A percentile compares a stretch with the other conserved stretches of the same genome.
Evolutionary conservation across 2,797 vertebrate genomes (phyloP).

Genomic region (Bovichtus diacanthus): DNA sequence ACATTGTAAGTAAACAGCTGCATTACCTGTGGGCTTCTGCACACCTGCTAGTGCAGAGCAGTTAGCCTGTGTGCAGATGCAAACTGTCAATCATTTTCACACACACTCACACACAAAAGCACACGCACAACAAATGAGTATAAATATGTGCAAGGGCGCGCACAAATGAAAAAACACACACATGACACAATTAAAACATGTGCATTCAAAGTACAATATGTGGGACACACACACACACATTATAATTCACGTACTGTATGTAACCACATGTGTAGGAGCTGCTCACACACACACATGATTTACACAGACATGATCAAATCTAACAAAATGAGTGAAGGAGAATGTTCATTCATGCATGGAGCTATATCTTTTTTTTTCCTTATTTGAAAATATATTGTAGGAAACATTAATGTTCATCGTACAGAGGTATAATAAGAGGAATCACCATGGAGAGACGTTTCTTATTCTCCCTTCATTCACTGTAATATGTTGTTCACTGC

Average conservation of each 20-base stretch:
- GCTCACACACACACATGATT: not conserved
- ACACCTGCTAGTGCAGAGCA: slow-evolving; percentile 78
- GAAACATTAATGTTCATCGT: slow-evolving; percentile 1
- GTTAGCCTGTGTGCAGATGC: slow-evolving; percentile 74
- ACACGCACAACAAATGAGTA: slow-evolving; percentile 22
- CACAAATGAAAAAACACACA: slow-evolving; percentile 23
- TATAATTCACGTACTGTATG: not conserved
- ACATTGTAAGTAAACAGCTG: slow-evolving; percentile 74
- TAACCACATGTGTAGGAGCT: slow-evolving; percentile 12
- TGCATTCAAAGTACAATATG: slow-evolving; percentile 31
- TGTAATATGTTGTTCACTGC: slow-evolving; percentile 24
- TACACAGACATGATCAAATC: slow-evolving; percentile 19
- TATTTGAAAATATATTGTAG: not conserved
- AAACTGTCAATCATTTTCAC: slow-evolving; percentile 76
- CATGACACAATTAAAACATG: slow-evolving; percentile 21
- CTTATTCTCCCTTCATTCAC: not conserved
- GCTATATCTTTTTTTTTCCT: not conserved
- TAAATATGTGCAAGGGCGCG: slow-evolving; percentile 35
- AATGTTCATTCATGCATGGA: slow-evolving; percentile 7
- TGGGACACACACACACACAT: slow-evolving; percentile 5
- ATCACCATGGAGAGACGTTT: not conserved
- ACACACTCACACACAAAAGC: slow-evolving; percentile 12
- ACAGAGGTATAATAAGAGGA: not conserved
- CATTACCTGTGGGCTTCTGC: slow-evolving; percentile 79
- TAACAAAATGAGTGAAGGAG: slow-evolving; percentile 4